phyloP scores from a whole-genome alignment of 2,113 vertebrate species.

The Lethenteron reissneri region DNA sequence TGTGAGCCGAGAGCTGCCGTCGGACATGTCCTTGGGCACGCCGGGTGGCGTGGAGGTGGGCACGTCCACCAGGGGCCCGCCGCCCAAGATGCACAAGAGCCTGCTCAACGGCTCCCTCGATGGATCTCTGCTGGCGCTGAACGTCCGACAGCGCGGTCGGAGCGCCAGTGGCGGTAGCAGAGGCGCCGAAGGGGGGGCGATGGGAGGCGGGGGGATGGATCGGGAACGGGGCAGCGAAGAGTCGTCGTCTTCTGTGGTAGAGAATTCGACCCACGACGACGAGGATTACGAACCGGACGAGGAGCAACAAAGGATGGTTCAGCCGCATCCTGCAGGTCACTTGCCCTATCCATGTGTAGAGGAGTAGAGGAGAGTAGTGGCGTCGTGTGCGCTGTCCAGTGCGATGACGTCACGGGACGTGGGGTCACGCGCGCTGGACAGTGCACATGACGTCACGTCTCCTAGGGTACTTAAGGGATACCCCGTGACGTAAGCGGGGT shows the following conservation, averaged over 20 bases:
- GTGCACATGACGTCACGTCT: too few species aligned
- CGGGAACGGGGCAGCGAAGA: background rate
- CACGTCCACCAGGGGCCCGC: background rate
- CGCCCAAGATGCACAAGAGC: slow-evolving; percentile 1
- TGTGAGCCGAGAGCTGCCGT: background rate
- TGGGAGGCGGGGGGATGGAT: background rate
- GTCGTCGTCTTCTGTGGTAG: background rate
- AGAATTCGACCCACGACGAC: background rate
- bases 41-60: background rate
- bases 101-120: slow-evolving; percentile 25
- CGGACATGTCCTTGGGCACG: background rate
- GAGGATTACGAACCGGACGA: background rate
- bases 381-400: too few species aligned
- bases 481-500: too few species aligned
- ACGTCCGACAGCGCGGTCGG: slow-evolving; percentile 36
- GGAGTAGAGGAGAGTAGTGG: too few species aligned
- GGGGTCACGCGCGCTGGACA: too few species aligned
- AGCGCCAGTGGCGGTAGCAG: too few species aligned
- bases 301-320: background rate
- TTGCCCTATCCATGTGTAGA: background rate
- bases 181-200: slow-evolving; percentile 32
- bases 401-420: too few species aligned
- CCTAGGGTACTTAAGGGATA: too few species aligned
- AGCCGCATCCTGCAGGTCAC: slow-evolving; percentile 4
- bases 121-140: slow-evolving; percentile 59